These are phyloP conservation scores for Allygus modestus DNA, from an alignment of 2,888 invertebrate genomes.

Conservation along the genomic window DNA sequence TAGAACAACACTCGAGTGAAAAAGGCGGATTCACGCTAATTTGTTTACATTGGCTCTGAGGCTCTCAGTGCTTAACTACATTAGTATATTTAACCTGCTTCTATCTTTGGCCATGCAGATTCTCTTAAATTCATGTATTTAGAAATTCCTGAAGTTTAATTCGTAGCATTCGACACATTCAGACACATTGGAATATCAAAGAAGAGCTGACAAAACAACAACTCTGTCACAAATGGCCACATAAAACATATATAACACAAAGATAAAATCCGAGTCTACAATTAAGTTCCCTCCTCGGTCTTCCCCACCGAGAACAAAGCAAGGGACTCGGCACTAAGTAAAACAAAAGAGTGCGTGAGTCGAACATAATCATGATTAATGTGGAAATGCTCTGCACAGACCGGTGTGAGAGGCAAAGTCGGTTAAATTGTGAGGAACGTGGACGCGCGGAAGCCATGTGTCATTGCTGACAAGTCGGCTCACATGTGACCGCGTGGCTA, in stretches of 20 bases:
- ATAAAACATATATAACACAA: neutral
- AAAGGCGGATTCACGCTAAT: too few species aligned
- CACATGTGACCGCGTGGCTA: constrained; percentile 4
- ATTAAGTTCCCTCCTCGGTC: neutral
- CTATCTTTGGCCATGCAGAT: too few species aligned
- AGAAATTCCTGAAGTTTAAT: too few species aligned
- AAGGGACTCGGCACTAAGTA: constrained; percentile 5
- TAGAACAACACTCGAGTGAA: too few species aligned
- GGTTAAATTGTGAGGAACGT: neutral
- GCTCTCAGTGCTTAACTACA: too few species aligned
- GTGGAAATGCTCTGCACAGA: neutral
- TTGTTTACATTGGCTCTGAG: too few species aligned
- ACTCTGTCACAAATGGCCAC: too few species aligned
- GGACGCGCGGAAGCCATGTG: constrained; percentile 45
- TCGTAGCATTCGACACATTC: too few species aligned
- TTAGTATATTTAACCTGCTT: too few species aligned
- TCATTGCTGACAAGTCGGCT: constrained; percentile 36
- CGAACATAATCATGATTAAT: constrained; percentile 7
- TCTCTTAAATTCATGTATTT: too few species aligned
- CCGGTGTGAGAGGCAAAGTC: neutral
- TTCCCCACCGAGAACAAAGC: neutral
- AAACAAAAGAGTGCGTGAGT: constrained; percentile 36
- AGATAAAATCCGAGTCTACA: neutral
- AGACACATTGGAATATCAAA: too few species aligned
- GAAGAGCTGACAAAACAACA: too few species aligned